Evolutionary conservation across 2,113 vertebrate genomes (phyloP).

Genomic region (Aviceda subcristata): DNA sequence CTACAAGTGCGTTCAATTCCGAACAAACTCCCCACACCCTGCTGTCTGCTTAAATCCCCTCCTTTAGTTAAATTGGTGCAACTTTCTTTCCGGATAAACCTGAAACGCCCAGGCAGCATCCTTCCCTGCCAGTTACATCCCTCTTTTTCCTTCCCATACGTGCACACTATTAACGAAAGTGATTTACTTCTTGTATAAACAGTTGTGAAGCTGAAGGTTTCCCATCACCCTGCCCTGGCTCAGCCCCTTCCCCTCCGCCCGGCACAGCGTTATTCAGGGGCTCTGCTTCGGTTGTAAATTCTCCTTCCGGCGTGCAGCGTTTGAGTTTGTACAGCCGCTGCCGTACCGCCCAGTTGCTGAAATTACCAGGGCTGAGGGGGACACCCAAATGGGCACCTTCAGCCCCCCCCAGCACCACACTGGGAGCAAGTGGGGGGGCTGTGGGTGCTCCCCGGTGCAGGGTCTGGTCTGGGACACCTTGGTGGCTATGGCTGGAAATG

Average conservation of each 20-base stretch:
- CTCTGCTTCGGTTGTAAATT: neutral
- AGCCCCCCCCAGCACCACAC: rapidly evolving
- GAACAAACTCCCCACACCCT: neutral
- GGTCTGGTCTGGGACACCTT: neutral
- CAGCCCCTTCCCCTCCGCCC: neutral
- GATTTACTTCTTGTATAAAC: neutral
- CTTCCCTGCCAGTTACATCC: neutral
- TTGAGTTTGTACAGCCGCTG: neutral
- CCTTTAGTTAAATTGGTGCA: neutral
- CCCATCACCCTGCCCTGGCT: neutral
- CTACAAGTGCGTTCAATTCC: neutral
- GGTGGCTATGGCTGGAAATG: neutral
- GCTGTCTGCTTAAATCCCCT: neutral
- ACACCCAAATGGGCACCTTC: neutral
- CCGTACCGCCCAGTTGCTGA: neutral
- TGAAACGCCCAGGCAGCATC: neutral
- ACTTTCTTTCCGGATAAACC: constrained; percentile 4
- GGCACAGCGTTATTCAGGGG: rapidly evolving
- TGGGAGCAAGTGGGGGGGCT: neutral
- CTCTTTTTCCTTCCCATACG: neutral
- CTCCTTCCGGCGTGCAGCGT: neutral
- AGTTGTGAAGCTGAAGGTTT: neutral
- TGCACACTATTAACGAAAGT: neutral
- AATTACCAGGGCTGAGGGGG: neutral
- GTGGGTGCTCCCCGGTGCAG: neutral